Conservation (phyloP, 30 jellyfish, hydroid and myxozoan genomes). For the Hydractinia echinata region DNA sequence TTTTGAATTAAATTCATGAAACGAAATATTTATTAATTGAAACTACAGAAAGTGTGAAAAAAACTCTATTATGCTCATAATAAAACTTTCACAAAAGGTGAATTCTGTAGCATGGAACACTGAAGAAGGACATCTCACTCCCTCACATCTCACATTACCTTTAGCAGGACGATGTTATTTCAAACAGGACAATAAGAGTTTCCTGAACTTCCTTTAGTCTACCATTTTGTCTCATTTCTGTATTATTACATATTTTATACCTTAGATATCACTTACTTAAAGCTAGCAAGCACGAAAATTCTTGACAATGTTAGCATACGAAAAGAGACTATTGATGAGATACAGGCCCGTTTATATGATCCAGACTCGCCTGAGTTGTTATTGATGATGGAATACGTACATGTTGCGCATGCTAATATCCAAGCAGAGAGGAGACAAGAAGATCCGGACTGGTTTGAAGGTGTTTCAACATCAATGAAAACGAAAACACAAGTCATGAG, state of each 20-base stretch:
- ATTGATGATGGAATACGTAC: constrained; percentile 48
- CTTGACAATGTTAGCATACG: constrained; percentile 42
- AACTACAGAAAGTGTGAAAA: no score
- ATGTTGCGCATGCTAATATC: constrained; percentile 34
- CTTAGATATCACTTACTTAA: constrained; percentile 68
- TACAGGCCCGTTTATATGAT: constrained; percentile 32
- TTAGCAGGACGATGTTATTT: no score
- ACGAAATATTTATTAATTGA: no score
- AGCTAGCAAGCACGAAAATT: constrained; percentile 71
- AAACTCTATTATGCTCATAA: no score
- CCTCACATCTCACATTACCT: no score
- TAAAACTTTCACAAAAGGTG: no score
- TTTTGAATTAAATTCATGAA: no score
- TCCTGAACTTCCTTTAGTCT: no score
- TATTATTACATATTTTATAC: neutral
- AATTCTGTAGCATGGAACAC: no score
- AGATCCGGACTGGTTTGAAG: constrained; percentile 96
- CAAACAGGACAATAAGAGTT: no score
- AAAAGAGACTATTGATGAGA: constrained; percentile 23
- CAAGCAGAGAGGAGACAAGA: constrained; percentile 74
- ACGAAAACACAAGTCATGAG: constrained; percentile 65
- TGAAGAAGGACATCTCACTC: no score
- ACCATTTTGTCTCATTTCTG: no score
- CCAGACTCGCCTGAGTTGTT: constrained; percentile 62
- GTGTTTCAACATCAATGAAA: constrained; percentile 41